A percentile compares a stretch with the other conserved stretches of the same genome.
phyloP scores from a whole-genome alignment of 2,113 vertebrate genomes.

The Spermophilus dauricus region DNA sequence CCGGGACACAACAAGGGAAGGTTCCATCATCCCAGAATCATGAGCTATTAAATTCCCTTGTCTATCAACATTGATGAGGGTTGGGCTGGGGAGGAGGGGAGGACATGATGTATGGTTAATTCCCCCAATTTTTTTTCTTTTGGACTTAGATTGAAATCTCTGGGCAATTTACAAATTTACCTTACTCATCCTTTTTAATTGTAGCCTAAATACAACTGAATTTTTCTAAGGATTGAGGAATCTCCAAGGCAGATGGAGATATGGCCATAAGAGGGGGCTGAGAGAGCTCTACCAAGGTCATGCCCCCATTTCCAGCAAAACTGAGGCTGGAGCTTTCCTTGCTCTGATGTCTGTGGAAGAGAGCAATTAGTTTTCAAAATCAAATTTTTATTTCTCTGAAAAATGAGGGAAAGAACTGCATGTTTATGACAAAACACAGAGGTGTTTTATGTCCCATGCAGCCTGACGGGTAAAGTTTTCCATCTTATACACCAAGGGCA shows the following conservation, averaged over 20 bases:
- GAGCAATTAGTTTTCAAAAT: neutral
- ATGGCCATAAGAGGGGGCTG: neutral
- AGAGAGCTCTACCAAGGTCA: neutral
- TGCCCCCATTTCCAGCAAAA: neutral
- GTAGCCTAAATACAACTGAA: conserved; percentile 44
- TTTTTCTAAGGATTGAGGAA: neutral
- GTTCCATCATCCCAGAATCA: no score
- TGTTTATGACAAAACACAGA: neutral
- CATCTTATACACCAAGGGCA: neutral
- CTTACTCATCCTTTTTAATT: conserved; percentile 38
- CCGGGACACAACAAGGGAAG: neutral
- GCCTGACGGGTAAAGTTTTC: neutral
- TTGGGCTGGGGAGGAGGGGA: neutral
- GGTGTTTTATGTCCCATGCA: neutral
- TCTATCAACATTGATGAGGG: neutral
- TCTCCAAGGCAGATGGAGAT: neutral
- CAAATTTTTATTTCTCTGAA: conserved; percentile 10
- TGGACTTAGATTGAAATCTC: neutral
- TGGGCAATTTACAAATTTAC: neutral
- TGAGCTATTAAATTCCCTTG: no score
- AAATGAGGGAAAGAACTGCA: neutral
- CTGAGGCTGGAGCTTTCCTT: neutral
- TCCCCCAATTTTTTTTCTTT: conserved; percentile 1
- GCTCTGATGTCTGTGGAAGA: conserved; percentile 3
- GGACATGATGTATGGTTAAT: neutral